Conservation (phyloP, 2,888 invertebrate genomes). For the Trissoscelio sp. region DNA sequence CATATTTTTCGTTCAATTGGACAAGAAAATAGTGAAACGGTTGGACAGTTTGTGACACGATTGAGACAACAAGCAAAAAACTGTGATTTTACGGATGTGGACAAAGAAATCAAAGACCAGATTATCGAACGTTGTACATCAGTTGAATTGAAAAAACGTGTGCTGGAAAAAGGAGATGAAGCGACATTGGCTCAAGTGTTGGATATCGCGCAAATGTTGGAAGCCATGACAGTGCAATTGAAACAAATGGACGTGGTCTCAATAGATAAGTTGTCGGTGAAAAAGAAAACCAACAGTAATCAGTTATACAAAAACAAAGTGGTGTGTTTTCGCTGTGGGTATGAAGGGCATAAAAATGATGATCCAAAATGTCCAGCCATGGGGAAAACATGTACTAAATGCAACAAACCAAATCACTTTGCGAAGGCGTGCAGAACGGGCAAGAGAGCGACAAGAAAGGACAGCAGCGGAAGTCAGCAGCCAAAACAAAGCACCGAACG, state of each 20-base stretch:
- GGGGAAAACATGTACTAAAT: no score
- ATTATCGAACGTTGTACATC: slow-evolving; percentile 64
- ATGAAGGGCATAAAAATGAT: slow-evolving; percentile 3
- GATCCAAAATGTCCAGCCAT: slow-evolving; percentile 67
- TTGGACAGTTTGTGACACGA: slow-evolving; percentile 74
- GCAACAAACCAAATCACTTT: no score
- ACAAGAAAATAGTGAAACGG: slow-evolving; percentile 73
- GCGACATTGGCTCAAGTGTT: slow-evolving; percentile 12
- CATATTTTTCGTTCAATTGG: slow-evolving; percentile 76
- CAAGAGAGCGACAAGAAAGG: no score
- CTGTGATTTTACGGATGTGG: slow-evolving; percentile 69
- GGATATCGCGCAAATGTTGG: slow-evolving; percentile 27
- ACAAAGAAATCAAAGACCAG: slow-evolving; percentile 70
- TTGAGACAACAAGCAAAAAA: slow-evolving; percentile 74
- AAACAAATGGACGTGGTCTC: slow-evolving; percentile 6
- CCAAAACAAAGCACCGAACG: no score
- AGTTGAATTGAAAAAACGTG: slow-evolving; percentile 53
- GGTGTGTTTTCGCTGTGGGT: slow-evolving; percentile 17
- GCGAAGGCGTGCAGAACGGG: no score
- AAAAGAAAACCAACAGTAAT: no score
- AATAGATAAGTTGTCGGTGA: neutral
- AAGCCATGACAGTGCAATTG: slow-evolving; percentile 8
- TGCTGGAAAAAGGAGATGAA: slow-evolving; percentile 62
- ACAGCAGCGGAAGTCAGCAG: no score
- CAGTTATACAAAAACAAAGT: no score